Conservation (phyloP, 2,113 vertebrate species). For the Pao palembangensis region DNA sequence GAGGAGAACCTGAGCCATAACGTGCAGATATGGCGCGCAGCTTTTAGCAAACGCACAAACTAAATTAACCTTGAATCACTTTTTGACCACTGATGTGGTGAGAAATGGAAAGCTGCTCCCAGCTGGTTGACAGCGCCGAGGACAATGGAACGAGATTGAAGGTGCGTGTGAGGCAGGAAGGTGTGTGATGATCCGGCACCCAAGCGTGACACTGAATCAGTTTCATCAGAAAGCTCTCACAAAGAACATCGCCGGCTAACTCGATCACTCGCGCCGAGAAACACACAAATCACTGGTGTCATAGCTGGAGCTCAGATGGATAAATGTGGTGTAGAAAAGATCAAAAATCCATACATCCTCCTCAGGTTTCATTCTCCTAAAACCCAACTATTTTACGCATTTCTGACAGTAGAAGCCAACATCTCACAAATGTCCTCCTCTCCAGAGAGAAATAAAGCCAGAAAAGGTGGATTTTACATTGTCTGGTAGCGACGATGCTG, state of each 20-base stretch:
- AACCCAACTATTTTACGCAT: too few relatives aligned
- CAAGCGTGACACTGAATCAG: constrained; percentile 63
- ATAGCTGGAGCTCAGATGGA: constrained; percentile 9
- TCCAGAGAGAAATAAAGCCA: too few relatives aligned
- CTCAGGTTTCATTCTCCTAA: not conserved
- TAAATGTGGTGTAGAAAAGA: constrained; percentile 23
- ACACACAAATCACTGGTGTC: constrained; percentile 18
- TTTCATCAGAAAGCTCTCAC: constrained; percentile 43
- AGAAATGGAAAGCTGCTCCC: constrained; percentile 42
- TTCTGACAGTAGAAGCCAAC: too few relatives aligned
- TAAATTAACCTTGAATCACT: constrained; percentile 54
- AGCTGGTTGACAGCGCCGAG: constrained; percentile 16
- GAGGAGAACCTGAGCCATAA: constrained; percentile 22
- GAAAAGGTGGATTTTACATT: too few relatives aligned
- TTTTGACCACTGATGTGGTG: constrained; percentile 19
- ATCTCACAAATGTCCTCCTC: too few relatives aligned
- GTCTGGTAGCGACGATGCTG: too few relatives aligned
- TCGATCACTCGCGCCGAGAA: constrained; percentile 23
- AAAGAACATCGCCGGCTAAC: constrained; percentile 32
- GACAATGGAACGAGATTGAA: constrained; percentile 49
- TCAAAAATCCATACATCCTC: constrained; percentile 35
- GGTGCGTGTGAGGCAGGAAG: constrained; percentile 34
- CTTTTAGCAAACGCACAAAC: constrained; percentile 34
- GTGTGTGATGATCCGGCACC: constrained; percentile 62
- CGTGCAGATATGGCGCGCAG: constrained; percentile 14